phyloP scores from a whole-genome alignment of 2,797 vertebrate species.

The Tympanoctomys barrerae region DNA sequence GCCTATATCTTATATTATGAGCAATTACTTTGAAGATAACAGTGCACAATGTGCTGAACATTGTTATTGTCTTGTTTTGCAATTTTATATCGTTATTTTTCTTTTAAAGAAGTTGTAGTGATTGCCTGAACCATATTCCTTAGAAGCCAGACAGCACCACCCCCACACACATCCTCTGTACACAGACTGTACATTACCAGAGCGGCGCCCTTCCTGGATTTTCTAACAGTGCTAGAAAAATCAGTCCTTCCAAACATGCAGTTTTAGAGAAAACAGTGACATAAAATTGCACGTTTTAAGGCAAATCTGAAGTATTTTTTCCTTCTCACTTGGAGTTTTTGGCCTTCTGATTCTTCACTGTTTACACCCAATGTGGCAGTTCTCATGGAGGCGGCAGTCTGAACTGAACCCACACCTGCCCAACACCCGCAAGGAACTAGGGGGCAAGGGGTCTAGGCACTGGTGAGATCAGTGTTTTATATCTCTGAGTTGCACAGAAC shows the following conservation, averaged over 20 bases:
- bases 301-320: conserved; percentile 45
- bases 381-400: neutral
- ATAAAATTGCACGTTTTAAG: conserved; percentile 53
- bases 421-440: neutral
- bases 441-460: neutral
- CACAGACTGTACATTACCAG: neutral
- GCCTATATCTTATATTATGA: too few relatives aligned
- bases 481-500: neutral
- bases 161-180: neutral
- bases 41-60: too few relatives aligned
- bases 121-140: neutral
- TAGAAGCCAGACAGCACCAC: neutral
- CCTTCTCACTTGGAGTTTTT: conserved; percentile 12
- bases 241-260: neutral
- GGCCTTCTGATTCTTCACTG: neutral
- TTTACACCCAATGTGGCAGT: neutral
- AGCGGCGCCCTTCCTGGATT: neutral
- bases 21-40: too few relatives aligned
- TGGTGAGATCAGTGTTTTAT: too few relatives aligned
- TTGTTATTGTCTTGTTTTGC: too few relatives aligned
- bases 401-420: neutral
- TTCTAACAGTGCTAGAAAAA: conserved; percentile 22
- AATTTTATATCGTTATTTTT: too few relatives aligned
- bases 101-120: neutral
- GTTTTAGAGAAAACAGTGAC: neutral